These are phyloP conservation scores for Phaethornis superciliosus DNA, from an alignment of 2,113 vertebrate species.

Conservation along the genomic window DNA sequence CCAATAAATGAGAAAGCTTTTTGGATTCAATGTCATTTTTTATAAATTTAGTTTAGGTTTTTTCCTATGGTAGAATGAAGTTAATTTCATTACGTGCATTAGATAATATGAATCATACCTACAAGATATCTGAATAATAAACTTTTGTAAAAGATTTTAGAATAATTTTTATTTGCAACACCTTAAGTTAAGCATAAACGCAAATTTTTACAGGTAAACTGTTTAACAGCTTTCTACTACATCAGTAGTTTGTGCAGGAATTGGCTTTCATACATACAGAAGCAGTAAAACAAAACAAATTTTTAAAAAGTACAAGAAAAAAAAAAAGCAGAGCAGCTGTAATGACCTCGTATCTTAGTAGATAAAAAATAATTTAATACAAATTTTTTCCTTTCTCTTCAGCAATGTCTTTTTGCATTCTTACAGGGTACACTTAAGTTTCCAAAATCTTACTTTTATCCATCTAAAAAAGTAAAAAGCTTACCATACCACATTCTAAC, in stretches of 20 bases:
- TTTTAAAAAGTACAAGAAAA: not conserved
- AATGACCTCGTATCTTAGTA: not conserved
- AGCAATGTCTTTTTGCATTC: not conserved
- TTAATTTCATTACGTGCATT: not conserved
- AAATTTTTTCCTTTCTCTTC: not conserved
- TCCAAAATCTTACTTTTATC: not conserved
- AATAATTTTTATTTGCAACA: not conserved
- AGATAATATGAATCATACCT: not conserved
- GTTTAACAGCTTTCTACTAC: not conserved
- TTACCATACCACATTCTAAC: not conserved
- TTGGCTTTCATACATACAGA: not conserved
- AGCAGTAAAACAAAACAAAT: not conserved
- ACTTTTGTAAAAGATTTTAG: not conserved
- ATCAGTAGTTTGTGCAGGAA: not conserved
- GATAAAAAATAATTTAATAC: not conserved
- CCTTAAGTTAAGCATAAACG: not conserved
- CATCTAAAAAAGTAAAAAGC: not conserved
- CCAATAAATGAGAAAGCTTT: not conserved
- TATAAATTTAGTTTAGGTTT: not conserved
- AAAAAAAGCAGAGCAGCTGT: not conserved
- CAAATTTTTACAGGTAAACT: not conserved
- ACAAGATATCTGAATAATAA: not conserved
- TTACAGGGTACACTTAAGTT: not conserved
- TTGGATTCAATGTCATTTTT: not conserved
- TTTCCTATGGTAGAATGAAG: not conserved